Conservation (phyloP, 2,888 invertebrate genomes). For the Orgyia antiqua region DNA sequence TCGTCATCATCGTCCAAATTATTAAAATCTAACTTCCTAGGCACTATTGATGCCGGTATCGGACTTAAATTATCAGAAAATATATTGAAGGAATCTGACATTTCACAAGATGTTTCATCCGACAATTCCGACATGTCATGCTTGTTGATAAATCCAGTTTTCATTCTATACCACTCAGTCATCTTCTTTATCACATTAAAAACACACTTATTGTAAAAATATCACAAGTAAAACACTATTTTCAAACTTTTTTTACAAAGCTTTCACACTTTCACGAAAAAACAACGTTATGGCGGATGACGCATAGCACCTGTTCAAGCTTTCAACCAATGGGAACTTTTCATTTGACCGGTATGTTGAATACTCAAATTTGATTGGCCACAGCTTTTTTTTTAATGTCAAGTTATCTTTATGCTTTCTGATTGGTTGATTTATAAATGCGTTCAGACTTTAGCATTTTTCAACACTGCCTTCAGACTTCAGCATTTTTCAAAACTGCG, state of each 20-base stretch:
- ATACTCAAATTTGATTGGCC: slow-evolving; percentile 52
- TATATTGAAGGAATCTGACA: slow-evolving; percentile 79
- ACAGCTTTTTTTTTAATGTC: slow-evolving; percentile 42
- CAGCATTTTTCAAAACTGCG: no score
- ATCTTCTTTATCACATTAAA: slow-evolving; percentile 51
- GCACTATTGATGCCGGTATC: slow-evolving; percentile 71
- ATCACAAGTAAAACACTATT: slow-evolving; percentile 43
- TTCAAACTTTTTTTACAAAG: slow-evolving; percentile 45
- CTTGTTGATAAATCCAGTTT: slow-evolving; percentile 50
- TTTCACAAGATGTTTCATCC: slow-evolving; percentile 80
- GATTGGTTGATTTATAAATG: slow-evolving; percentile 28
- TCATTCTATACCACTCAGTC: slow-evolving; percentile 71
- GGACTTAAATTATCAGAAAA: slow-evolving; percentile 80
- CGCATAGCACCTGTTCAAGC: slow-evolving; percentile 71
- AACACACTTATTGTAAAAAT: slow-evolving; percentile 44
- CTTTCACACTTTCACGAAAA: slow-evolving; percentile 58
- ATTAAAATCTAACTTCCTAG: slow-evolving; percentile 79
- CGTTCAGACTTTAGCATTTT: slow-evolving; percentile 34
- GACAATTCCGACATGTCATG: slow-evolving; percentile 75
- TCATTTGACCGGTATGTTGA: slow-evolving; percentile 60
- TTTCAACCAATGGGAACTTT: slow-evolving; percentile 48
- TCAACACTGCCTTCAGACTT: no score
- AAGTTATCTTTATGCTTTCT: slow-evolving; percentile 19
- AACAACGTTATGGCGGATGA: slow-evolving; percentile 72
- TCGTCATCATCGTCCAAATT: slow-evolving; percentile 65